Percentiles rank a stretch among this genome's conserved stretches.
Conservation (phyloP, 2,113 vertebrate genomes). For the Nematolebias whitei region DNA sequence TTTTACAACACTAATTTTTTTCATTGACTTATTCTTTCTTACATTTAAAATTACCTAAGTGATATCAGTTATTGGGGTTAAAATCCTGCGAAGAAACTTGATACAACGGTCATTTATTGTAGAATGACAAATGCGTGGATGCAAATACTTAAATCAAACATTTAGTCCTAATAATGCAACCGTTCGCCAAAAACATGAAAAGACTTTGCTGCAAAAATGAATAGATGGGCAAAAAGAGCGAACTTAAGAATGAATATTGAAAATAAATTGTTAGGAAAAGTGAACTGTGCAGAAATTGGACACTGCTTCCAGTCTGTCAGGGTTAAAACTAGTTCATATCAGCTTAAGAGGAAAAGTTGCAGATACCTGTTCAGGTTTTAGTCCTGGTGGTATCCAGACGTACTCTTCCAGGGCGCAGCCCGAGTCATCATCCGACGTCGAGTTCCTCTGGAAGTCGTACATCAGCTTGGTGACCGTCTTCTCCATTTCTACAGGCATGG, state of each 20-base stretch:
- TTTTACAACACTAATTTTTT: not conserved
- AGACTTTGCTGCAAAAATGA: too few species aligned
- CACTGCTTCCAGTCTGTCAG: too few species aligned
- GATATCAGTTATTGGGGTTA: not conserved
- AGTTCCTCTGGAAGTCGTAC: slow-evolving; percentile 99
- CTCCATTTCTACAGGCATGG: slow-evolving; percentile 98
- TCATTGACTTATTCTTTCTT: not conserved
- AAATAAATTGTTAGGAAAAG: too few species aligned
- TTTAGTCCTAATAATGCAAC: not conserved
- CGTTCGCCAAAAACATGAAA: not conserved
- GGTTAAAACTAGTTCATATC: not conserved
- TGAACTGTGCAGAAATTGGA: not conserved
- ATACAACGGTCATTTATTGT: not conserved
- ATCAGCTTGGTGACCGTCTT: slow-evolving; percentile 98
- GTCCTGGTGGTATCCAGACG: slow-evolving; percentile 94
- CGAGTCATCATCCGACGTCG: slow-evolving; percentile 95
- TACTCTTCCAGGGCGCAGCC: slow-evolving; percentile 98
- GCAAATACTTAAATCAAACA: not conserved
- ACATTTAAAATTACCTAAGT: too few species aligned
- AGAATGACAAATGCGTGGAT: not conserved
- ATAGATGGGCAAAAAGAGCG: too few species aligned
- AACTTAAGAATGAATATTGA: too few species aligned
- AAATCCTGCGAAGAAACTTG: not conserved
- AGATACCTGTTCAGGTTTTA: slow-evolving; percentile 97
- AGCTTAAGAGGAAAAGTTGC: not conserved